Evolutionary conservation across 2,888 invertebrate genomes (phyloP).

Genomic region (Deilephila elpenor): DNA sequence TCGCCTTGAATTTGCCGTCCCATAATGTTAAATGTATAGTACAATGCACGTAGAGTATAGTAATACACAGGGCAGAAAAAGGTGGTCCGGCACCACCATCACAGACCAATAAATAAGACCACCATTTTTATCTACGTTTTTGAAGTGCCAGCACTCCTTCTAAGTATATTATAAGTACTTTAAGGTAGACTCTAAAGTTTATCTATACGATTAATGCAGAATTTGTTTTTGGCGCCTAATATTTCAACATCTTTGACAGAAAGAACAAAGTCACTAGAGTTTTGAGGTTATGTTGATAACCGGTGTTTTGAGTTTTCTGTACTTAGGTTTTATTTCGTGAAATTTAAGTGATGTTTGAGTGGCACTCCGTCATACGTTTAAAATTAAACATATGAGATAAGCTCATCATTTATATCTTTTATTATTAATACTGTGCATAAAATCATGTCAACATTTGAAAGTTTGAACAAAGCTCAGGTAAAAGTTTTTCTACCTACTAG

Average conservation of each 20-base stretch:
- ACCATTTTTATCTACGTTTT: too few relatives aligned
- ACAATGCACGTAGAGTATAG: too few relatives aligned
- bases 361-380: neutral
- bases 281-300: constrained; percentile 6
- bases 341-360: neutral
- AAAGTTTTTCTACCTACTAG: constrained; percentile 25
- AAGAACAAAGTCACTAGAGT: neutral
- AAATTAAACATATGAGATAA: neutral
- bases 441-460: constrained; percentile 58
- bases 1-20: too few relatives aligned
- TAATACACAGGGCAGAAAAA: too few relatives aligned
- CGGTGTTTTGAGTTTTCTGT: neutral
- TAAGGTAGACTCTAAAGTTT: too few relatives aligned
- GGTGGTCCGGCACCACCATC: too few relatives aligned
- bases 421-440: neutral
- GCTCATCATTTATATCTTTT: neutral
- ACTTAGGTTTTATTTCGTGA: neutral
- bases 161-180: too few relatives aligned
- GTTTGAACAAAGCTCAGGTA: constrained; percentile 62
- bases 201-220: too few relatives aligned
- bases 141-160: too few relatives aligned
- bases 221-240: too few relatives aligned
- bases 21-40: too few relatives aligned
- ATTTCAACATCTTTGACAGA: neutral
- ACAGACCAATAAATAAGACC: too few relatives aligned